Base-by-base conservation (phyloP, 2,888 invertebrate genomes). In the Ernsta delagoae region DNA sequence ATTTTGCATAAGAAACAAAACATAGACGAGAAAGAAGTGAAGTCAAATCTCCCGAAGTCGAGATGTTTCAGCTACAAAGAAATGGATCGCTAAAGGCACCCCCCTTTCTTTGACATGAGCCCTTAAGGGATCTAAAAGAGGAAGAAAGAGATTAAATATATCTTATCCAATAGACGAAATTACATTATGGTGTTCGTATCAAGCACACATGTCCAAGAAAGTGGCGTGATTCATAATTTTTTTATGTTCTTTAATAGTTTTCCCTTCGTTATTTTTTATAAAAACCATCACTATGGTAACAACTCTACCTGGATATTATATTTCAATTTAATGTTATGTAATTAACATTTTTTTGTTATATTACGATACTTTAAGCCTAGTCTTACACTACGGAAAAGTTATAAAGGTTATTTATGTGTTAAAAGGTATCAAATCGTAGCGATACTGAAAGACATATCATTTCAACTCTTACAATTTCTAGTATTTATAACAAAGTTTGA, bases 271-370 rank as follows among this genome's bases (percentile, higher is more conserved):
- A 75, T 83, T 85, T 89, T 89, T 90, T 87, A 87, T 84, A 92
- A 92, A 53, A 92, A 92, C 87, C 90, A 90, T 88, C 90, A 87
- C 86, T 89, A 90, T 92, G 93, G 84, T 93, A 93, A 93, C 93
- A 93, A 93, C 80, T 88, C 92, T 93, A 92, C 92, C 84, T 82
- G 90, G 85, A 89, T 92, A 87, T 83, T 79, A 77, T 90, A 90
- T 85, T 87, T 79, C 83, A 79, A 86, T 86, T 78, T 24, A 53
- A 83, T 88, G 81, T 86, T 73, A 77, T 74, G 74, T 89, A 87
- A 84, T 89, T 90, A 91, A 90, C 87, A 88, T 79, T 85, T 83
- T 88, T 87, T 48, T 39, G 7, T 78, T 70, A 80, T n/a, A n/a
- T 83, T 85, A 86, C 86, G 81, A 84, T 89, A 89, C 87, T 85